A percentile compares a stretch with the other conserved stretches of the same genome.
Conservation (phyloP, 1,140 invertebrate species). For the Lineus longissimus region DNA sequence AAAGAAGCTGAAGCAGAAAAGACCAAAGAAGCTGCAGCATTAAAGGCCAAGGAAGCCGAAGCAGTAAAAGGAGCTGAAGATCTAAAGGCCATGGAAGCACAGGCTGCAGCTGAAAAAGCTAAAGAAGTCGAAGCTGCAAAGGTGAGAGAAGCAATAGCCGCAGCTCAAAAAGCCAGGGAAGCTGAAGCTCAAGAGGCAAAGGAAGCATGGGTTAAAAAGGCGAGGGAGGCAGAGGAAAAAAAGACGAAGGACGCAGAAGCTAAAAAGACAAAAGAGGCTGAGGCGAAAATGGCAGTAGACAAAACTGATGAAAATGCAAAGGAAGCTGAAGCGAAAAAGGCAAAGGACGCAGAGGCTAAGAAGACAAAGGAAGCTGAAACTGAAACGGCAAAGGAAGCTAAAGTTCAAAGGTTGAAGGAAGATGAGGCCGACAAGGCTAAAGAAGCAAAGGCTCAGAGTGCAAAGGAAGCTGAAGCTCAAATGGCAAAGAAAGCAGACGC, state of each 20-base stretch:
- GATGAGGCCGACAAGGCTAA: not conserved
- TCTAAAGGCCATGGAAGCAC: no score
- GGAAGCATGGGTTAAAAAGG: no score
- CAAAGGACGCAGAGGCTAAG: not conserved
- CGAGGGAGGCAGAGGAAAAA: not conserved
- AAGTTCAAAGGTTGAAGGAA: not conserved
- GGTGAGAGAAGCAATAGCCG: not conserved
- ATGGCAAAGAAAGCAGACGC: not conserved
- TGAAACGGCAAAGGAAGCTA: not conserved
- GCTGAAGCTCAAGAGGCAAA: no score
- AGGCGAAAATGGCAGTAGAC: not conserved
- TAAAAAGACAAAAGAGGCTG: not conserved
- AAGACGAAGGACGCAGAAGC: slow-evolving; percentile 10
- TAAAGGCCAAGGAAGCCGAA: not conserved
- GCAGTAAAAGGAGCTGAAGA: no score
- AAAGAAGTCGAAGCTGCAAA: not conserved
- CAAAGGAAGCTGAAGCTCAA: not conserved
- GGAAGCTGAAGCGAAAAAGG: slow-evolving; percentile 2
- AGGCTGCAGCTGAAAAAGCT: no score
- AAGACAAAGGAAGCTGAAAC: not conserved
- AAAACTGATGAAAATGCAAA: slow-evolving; percentile 5
- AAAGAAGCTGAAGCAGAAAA: not conserved
- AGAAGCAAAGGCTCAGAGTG: not conserved
- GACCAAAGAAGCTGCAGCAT: no score
- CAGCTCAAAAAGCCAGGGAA: not conserved